Evolutionary conservation across 92 coral and sea anemone genomes (phyloP).

Genomic region (Porites cylindrica): DNA sequence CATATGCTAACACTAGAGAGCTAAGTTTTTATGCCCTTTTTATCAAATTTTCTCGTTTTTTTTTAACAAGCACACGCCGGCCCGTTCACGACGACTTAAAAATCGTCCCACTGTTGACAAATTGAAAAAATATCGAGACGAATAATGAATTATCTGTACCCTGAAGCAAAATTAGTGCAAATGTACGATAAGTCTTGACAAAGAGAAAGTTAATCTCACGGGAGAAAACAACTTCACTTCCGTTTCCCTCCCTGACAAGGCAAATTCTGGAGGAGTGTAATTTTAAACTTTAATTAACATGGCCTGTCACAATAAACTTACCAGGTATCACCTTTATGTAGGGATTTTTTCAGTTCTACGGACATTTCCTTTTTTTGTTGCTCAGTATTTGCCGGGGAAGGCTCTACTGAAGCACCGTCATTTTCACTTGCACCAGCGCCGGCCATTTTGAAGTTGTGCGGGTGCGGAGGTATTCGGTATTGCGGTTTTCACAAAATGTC

Average conservation of each 20-base stretch:
- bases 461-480: neutral
- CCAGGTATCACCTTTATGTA: constrained; percentile 95
- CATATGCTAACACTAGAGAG: too few species aligned
- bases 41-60: neutral
- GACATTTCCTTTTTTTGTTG: constrained; percentile 79
- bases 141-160: neutral
- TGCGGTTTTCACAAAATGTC: neutral
- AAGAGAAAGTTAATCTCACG: neutral
- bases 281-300: neutral
- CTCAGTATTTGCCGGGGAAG: constrained; percentile 62
- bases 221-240: constrained; percentile 37
- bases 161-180: neutral
- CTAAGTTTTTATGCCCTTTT: neutral
- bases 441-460: constrained; percentile 45
- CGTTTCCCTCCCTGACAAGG: constrained; percentile 15
- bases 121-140: neutral
- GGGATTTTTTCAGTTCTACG: constrained; percentile 60
- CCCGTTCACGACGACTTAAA: neutral
- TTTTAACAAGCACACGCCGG: neutral
- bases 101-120: neutral
- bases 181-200: neutral
- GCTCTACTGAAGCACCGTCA: constrained; percentile 20
- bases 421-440: constrained; percentile 18
- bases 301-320: constrained; percentile 44
- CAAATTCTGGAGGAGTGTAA: neutral